phyloP scores from a whole-genome alignment of 37 sponge, comb jelly and placozoan species.

The Chondrilla cf. caribensis region DNA sequence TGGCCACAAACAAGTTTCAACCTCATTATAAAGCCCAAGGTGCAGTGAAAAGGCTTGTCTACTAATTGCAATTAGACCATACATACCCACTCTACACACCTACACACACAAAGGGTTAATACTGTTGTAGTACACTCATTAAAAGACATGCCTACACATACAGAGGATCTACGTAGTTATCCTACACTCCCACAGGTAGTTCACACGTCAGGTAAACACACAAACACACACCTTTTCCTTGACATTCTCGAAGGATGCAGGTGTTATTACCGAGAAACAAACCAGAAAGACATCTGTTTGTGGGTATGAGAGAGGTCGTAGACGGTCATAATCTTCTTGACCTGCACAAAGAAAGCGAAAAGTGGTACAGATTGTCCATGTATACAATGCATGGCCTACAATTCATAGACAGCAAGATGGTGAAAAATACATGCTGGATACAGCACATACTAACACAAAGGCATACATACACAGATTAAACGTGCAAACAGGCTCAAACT shows the following conservation, averaged over 20 bases:
- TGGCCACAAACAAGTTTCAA: slow-evolving; percentile 89
- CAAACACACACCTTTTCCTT: slow-evolving; percentile 91
- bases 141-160: too few relatives aligned
- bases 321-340: slow-evolving; percentile 98
- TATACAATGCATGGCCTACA: too few relatives aligned
- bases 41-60: too few relatives aligned
- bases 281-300: slow-evolving; percentile 98
- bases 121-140: too few relatives aligned
- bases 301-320: slow-evolving; percentile 97
- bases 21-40: slow-evolving; percentile 60
- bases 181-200: too few relatives aligned
- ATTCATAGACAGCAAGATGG: too few relatives aligned
- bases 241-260: slow-evolving; percentile 98
- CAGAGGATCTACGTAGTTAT: too few relatives aligned
- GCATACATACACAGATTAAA: neutral
- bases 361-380: too few relatives aligned
- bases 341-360: slow-evolving; percentile 49
- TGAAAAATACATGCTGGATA: neutral
- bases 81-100: too few relatives aligned
- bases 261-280: slow-evolving; percentile 95
- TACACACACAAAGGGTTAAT: too few relatives aligned
- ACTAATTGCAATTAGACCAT: too few relatives aligned
- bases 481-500: neutral
- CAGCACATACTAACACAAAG: neutral
- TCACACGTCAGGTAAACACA: too few relatives aligned